Evolutionary conservation across 2,797 vertebrate genomes (phyloP), one percentile per base, ranked within the genome.

Genomic region (Helostoma temminkii): DNA sequence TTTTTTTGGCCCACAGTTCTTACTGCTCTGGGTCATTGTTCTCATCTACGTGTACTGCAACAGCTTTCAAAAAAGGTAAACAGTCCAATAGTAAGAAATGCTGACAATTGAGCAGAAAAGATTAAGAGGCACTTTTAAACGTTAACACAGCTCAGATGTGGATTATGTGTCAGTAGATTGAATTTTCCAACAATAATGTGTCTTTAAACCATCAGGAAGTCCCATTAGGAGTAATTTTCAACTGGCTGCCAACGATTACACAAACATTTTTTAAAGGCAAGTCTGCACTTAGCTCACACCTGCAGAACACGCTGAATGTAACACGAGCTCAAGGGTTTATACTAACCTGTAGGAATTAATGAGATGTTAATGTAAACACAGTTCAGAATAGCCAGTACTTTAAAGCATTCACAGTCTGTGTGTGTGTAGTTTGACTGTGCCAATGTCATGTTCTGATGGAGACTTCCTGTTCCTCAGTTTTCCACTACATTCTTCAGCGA

Each of bases 391-490:
- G 30, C 16, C 9, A 10, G 22, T 21, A 26, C 14, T 57, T 53
- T 37, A 41, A 63, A 71, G 37, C 68, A 11, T 34, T 45, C 7
- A 14, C 42, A 42, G 49, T 49, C 45, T 47, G 49, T 49, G 49
- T 64, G 67, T 39, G 65, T 55, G 37, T 32, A 18, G 3, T 37
- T 60, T 53, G 14, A 58, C 22, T 52, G 77, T 87, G 88, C 87
- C 86, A 86, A 57, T 75, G 55, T 71, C 58, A 74, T 59, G 19
- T 67, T 60, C 66, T 61, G 59, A 74, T 68, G 62, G 52, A 87
- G 82, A 86, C 87, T 93, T 93, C 92, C 93, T 93, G 93, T 92
- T 93, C 89, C 90, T 90, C 88, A 77, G 71, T 82, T 89, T 91
- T 91, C 83, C 74, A 71, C 83, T 55, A 89, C 91, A 94, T 94